These are phyloP conservation scores for Zaprionus capensis DNA, from an alignment of 1,140 invertebrate genomes.

Conservation along the genomic window DNA sequence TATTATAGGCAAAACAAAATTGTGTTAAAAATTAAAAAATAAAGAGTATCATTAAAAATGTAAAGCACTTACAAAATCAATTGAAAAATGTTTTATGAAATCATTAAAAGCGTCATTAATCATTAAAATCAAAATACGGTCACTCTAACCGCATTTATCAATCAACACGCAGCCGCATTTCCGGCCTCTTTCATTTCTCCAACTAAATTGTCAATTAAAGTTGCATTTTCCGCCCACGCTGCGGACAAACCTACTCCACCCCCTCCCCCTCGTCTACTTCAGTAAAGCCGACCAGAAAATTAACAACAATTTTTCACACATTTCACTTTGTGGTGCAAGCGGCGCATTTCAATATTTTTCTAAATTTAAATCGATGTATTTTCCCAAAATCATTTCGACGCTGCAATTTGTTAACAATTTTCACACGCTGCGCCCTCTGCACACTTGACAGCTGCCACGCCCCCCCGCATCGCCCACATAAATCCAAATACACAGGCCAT, in stretches of 20 bases:
- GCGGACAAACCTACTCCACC: not conserved
- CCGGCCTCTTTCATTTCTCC: slow-evolving; percentile 35
- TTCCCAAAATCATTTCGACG: slow-evolving; percentile 70
- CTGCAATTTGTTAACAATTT: slow-evolving; percentile 81
- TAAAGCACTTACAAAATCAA: not conserved
- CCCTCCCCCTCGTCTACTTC: not conserved
- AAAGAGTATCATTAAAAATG: not conserved
- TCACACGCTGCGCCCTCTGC: slow-evolving; percentile 64
- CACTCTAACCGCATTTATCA: slow-evolving; percentile 23
- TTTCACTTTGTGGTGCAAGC: slow-evolving; percentile 65
- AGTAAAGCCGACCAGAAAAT: slow-evolving; percentile 42
- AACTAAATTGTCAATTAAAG: slow-evolving; percentile 72
- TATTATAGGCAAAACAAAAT: too few relatives aligned
- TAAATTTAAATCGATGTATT: slow-evolving; percentile 68
- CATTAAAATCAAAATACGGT: not conserved
- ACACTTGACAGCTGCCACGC: slow-evolving; percentile 63
- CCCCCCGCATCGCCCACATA: slow-evolving; percentile 48
- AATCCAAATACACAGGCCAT: slow-evolving; percentile 67
- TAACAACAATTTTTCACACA: slow-evolving; percentile 70
- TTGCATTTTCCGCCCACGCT: slow-evolving; percentile 55
- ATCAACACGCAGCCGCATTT: slow-evolving; percentile 1
- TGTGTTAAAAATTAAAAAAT: not conserved
- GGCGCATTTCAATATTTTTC: slow-evolving; percentile 34
- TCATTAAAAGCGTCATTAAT: not conserved
- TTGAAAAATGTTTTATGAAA: not conserved